These are phyloP conservation scores for Hylomyscus alleni DNA, from an alignment of 2,797 vertebrate genomes.

Conservation along the genomic window DNA sequence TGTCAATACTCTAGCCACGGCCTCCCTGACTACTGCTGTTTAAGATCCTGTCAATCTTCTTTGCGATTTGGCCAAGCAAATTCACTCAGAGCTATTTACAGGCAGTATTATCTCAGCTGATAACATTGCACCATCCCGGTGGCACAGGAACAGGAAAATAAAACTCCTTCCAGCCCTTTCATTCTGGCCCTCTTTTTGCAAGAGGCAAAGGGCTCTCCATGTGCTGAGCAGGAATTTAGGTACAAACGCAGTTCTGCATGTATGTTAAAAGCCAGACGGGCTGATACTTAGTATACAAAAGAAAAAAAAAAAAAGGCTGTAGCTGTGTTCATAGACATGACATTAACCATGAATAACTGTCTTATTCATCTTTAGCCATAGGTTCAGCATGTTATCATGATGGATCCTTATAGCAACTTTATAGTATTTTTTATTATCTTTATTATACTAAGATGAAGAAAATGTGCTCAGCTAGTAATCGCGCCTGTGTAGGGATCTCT, in stretches of 20 bases:
- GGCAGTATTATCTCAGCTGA: slow-evolving; percentile 84
- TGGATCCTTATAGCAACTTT: not conserved
- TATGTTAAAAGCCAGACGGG: slow-evolving; percentile 10
- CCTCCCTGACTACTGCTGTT: slow-evolving; percentile 85
- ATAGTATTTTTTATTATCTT: not conserved
- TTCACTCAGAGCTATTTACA: slow-evolving; percentile 85
- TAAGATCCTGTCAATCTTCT: slow-evolving; percentile 87
- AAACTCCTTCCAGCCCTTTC: slow-evolving; percentile 81
- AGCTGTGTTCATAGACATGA: not conserved
- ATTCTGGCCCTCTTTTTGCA: slow-evolving; percentile 74
- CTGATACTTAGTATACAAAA: slow-evolving; percentile 38
- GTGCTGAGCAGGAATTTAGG: not conserved
- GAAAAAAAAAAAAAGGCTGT: not conserved
- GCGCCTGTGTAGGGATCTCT: not conserved
- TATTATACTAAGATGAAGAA: not conserved
- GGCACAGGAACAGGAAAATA: slow-evolving; percentile 80
- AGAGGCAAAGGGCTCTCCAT: not conserved
- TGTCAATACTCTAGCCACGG: slow-evolving; percentile 85
- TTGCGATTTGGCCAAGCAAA: slow-evolving; percentile 82
- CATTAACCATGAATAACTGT: not conserved
- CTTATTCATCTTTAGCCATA: not conserved
- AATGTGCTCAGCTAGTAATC: not conserved
- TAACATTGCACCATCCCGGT: slow-evolving; percentile 69
- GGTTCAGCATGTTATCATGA: not conserved
- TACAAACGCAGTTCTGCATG: slow-evolving; percentile 41